Conservation (phyloP, 2,113 vertebrate species). For the Nycticebus coucang region DNA sequence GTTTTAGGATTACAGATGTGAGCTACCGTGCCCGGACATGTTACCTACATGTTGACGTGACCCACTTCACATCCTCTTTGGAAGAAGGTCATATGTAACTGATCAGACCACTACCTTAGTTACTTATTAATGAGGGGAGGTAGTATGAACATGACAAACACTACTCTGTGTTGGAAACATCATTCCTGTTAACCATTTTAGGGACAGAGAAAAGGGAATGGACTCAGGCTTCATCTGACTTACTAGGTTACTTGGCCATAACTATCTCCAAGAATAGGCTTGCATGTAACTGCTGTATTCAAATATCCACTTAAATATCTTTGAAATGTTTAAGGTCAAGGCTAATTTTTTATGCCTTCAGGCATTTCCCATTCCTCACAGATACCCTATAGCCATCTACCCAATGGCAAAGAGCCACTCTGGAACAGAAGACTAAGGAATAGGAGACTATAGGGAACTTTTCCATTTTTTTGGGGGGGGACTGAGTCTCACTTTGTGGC, state of each 20-base stretch:
- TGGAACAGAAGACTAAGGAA: slow-evolving; percentile 25
- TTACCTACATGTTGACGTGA: neutral
- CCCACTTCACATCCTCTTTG: slow-evolving; percentile 18
- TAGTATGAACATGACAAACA: neutral
- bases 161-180: neutral
- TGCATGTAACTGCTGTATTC: neutral
- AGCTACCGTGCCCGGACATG: neutral
- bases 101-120: neutral
- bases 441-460: neutral
- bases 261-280: neutral
- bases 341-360: neutral
- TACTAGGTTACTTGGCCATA: neutral
- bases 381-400: neutral
- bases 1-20: too few species aligned
- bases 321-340: slow-evolving; percentile 20
- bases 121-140: neutral
- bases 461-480: neutral
- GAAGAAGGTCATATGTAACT: neutral
- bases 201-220: neutral
- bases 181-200: neutral
- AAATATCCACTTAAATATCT: neutral
- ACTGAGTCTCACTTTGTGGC: too few species aligned
- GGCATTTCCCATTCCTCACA: slow-evolving; percentile 11
- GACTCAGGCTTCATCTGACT: neutral
- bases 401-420: neutral